A percentile compares a stretch with the other conserved stretches of the same genome.
phyloP scores from a whole-genome alignment of 2,888 invertebrate species.

The Oxyteleia sp. region DNA sequence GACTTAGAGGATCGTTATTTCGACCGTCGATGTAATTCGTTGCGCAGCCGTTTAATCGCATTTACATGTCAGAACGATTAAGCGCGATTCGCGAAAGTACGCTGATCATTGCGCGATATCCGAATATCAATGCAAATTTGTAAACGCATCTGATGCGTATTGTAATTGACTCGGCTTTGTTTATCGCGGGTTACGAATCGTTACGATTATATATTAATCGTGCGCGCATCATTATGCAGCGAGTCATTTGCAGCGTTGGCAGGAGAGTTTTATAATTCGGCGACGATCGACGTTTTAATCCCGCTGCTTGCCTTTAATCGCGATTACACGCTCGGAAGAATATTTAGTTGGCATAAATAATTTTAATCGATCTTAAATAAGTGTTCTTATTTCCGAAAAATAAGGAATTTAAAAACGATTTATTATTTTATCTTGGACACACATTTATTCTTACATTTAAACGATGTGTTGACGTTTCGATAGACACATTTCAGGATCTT shows the following conservation, averaged over 20 bases:
- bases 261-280: conserved; percentile 30
- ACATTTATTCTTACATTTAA: too few relatives aligned
- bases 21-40: conserved; percentile 25
- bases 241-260: conserved; percentile 41
- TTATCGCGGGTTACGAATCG: not conserved
- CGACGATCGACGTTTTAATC: too few relatives aligned
- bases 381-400: too few relatives aligned
- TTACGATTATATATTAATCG: conserved; percentile 36
- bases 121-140: conserved; percentile 41
- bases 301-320: too few relatives aligned
- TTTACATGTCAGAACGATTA: conserved; percentile 41
- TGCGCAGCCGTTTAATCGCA: conserved; percentile 17
- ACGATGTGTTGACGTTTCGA: too few relatives aligned
- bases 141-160: conserved; percentile 26
- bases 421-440: too few relatives aligned
- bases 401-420: too few relatives aligned
- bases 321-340: too few relatives aligned
- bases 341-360: too few relatives aligned
- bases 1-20: conserved; percentile 10
- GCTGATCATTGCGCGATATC: conserved; percentile 18
- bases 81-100: conserved; percentile 30
- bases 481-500: too few relatives aligned
- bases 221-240: conserved; percentile 53
- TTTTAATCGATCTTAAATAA: too few relatives aligned
- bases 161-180: conserved; percentile 24